phyloP scores from a whole-genome alignment of 2,797 vertebrate species.

The Mus caroli region DNA sequence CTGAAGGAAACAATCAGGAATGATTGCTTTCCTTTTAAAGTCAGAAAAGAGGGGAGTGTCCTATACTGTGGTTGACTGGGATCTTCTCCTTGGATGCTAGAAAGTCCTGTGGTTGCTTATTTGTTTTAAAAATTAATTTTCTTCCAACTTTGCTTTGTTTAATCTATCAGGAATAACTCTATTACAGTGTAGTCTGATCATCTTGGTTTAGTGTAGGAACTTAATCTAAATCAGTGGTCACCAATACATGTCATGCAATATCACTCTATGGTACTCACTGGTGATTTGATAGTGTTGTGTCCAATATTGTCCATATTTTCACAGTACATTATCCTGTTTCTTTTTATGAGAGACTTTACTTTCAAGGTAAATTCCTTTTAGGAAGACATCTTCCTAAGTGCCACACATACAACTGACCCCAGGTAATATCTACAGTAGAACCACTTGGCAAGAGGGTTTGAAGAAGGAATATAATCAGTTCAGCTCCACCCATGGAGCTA shows the following conservation, averaged over 20 bases:
- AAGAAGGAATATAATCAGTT: conserved; percentile 71
- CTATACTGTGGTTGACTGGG: neutral
- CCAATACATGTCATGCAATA: neutral
- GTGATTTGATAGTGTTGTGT: neutral
- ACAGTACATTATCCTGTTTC: conserved; percentile 49
- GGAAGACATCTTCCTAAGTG: conserved; percentile 46
- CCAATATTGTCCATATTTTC: conserved; percentile 57
- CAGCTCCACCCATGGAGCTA: conserved; percentile 44
- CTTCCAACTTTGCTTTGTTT: neutral
- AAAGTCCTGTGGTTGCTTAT: neutral
- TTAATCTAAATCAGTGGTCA: neutral
- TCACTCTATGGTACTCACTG: neutral
- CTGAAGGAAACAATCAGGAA: neutral
- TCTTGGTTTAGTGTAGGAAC: neutral
- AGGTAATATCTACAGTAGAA: conserved; percentile 53
- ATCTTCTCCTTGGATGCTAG: neutral
- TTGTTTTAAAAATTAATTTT: neutral
- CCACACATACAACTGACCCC: neutral
- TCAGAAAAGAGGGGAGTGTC: neutral
- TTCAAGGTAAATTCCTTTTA: conserved; percentile 69
- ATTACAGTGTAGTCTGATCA: neutral
- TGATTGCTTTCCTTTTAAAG: neutral
- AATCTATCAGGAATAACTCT: neutral
- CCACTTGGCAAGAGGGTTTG: conserved; percentile 55
- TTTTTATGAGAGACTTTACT: conserved; percentile 70